A percentile compares a stretch with the other conserved stretches of the same genome.
Evolutionary conservation across 2,797 vertebrate genomes (phyloP).

Genomic region (Uromys caudimaculatus): DNA sequence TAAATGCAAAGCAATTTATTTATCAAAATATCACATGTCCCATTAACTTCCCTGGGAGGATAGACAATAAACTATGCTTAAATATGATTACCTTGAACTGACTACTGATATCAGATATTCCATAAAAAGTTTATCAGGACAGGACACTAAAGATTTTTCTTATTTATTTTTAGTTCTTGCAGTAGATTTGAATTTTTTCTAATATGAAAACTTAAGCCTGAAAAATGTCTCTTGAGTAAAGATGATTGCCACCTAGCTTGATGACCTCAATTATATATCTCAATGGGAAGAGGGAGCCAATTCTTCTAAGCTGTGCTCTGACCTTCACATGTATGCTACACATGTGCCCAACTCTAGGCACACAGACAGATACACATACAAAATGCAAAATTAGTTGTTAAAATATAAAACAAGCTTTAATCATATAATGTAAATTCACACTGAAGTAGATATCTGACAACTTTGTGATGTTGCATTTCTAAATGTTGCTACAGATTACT

Average conservation of each 20-base stretch:
- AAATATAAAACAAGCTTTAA: not conserved
- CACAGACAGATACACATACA: not conserved
- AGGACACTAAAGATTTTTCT: not conserved
- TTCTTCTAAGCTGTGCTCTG: not conserved
- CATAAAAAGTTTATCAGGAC: not conserved
- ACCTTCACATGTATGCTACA: not conserved
- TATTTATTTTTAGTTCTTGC: not conserved
- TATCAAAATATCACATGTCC: not conserved
- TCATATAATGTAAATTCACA: not conserved
- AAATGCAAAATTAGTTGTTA: not conserved
- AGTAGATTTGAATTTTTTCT: not conserved
- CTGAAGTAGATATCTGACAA: slow-evolving; percentile 40
- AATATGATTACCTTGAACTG: not conserved
- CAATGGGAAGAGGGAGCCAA: not conserved
- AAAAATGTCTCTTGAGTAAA: not conserved
- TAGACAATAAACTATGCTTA: not conserved
- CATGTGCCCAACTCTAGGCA: not conserved
- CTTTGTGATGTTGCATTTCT: slow-evolving; percentile 28
- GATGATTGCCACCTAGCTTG: not conserved
- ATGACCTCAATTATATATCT: not conserved
- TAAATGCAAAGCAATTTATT: not conserved
- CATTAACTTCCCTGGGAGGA: not conserved
- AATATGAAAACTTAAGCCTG: not conserved
- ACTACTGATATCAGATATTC: not conserved
- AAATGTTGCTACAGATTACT: slow-evolving; percentile 4